Evolutionary conservation across 2,888 invertebrate species (phyloP).

Genomic region (Subacronicta megacephala): DNA sequence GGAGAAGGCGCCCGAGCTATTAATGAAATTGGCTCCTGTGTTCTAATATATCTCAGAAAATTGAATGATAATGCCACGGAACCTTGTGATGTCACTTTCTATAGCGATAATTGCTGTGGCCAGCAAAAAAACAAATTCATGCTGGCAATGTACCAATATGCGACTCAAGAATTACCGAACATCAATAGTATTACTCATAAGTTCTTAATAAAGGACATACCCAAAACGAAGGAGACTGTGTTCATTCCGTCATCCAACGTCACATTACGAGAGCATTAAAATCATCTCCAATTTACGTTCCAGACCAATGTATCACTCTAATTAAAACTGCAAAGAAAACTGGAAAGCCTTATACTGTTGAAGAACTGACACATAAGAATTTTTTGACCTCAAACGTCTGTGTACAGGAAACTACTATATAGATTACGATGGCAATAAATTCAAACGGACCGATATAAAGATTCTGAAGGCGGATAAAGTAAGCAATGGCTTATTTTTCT

Average conservation of each 20-base stretch:
- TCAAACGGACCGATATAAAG: too few relatives aligned
- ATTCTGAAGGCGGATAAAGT: too few relatives aligned
- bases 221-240: conserved; percentile 8
- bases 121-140: conserved; percentile 29
- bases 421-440: too few relatives aligned
- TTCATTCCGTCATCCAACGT: neutral
- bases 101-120: conserved; percentile 13
- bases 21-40: conserved; percentile 11
- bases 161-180: conserved; percentile 5
- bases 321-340: neutral
- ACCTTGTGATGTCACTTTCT: conserved; percentile 7
- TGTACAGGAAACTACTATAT: too few relatives aligned
- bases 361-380: too few relatives aligned
- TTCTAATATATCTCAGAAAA: conserved; percentile 9
- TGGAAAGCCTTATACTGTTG: too few relatives aligned
- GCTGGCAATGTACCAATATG: conserved; percentile 19
- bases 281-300: neutral
- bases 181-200: conserved; percentile 35
- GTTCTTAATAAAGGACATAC: conserved; percentile 57
- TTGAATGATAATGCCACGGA: conserved; percentile 14
- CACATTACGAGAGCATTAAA: neutral
- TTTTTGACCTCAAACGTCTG: too few relatives aligned
- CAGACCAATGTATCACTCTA: neutral
- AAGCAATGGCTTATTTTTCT: too few relatives aligned
- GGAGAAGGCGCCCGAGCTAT: conserved; percentile 10